Evolutionary conservation across 2,888 invertebrate species (phyloP), one percentile per base, ranked within the genome.

Genomic region (Tachina fera): DNA sequence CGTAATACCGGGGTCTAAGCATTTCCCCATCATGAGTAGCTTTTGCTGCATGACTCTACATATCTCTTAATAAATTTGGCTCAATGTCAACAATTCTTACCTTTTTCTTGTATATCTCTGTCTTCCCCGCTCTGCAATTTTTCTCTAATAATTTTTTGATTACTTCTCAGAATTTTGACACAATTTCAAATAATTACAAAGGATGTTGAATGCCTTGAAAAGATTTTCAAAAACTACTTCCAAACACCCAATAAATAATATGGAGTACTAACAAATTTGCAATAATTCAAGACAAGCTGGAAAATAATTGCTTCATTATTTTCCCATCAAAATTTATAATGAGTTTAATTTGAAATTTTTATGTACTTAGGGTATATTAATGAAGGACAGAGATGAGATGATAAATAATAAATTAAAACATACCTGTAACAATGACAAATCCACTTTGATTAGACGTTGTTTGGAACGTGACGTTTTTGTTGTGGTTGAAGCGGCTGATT

Each of bases 361-460:
- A 45, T 41, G 31, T 39, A 31, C 31, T 31, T 31, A 31, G 4
- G 1, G 31, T 6, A 47, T 47, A 45, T 47, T 56, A 67, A 49
- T 68, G 14, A 58, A 72, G 60, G 61, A 61, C n/a, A 39, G 11
- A 19, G 4, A 51, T 41, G 56, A 63, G 13, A 8, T 58, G 5
- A 16, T n/a, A 51, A 45, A 70, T 41, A 83, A 49, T 8, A 43
- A 56, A 41, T 19, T 22, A n/a, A 87, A 79, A 90, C 94, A 93
- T 90, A 96, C 95, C 94, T 95, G 94, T 90, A 96, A 94, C 91
- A 95, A 94, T 90, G 96, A 95, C 93, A 96, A 96, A 94, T 97
- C 97, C 87, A 97, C 96, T 94, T 97, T 97, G 93, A 97, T 97
- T 90, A 97, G 95, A 90, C 96, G 94, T 90, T 92, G 92, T 84